Evolutionary conservation across 2,113 vertebrate species (phyloP).

Genomic region (Trematomus loennbergii): DNA sequence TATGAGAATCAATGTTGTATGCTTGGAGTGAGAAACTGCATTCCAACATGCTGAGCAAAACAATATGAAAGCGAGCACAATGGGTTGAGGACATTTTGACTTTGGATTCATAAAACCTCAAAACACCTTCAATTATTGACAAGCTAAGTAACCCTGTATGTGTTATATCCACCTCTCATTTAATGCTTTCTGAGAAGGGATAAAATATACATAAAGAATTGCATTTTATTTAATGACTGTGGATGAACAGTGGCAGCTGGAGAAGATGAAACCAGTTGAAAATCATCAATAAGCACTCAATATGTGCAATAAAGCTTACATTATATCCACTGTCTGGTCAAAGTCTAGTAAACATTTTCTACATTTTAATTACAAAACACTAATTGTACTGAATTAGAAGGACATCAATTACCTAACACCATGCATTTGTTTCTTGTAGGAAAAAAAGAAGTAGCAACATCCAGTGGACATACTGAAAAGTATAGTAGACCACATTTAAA

Average conservation of each 20-base stretch:
- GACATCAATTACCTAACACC: background rate
- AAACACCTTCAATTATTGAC: background rate
- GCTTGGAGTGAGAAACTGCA: conserved; percentile 9
- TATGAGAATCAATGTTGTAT: conserved; percentile 37
- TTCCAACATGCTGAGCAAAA: conserved; percentile 12
- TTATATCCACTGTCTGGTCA: too few species aligned
- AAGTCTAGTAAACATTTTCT: background rate
- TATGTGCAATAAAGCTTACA: too few species aligned
- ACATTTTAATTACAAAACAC: background rate
- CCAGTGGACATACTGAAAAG: background rate
- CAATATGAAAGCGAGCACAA: background rate
- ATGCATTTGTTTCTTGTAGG: background rate
- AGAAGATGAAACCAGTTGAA: too few species aligned
- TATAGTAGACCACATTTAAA: background rate
- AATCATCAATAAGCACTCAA: too few species aligned
- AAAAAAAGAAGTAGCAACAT: background rate
- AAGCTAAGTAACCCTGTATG: background rate
- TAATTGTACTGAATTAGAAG: background rate
- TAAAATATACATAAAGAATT: background rate
- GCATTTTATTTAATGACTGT: too few species aligned
- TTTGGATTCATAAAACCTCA: background rate
- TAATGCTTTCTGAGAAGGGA: background rate
- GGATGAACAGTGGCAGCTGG: background rate
- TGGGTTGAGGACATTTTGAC: background rate
- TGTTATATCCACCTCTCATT: background rate